These are phyloP conservation scores for Oligia strigilis DNA, from an alignment of 2,888 invertebrate genomes.

Conservation along the genomic window DNA sequence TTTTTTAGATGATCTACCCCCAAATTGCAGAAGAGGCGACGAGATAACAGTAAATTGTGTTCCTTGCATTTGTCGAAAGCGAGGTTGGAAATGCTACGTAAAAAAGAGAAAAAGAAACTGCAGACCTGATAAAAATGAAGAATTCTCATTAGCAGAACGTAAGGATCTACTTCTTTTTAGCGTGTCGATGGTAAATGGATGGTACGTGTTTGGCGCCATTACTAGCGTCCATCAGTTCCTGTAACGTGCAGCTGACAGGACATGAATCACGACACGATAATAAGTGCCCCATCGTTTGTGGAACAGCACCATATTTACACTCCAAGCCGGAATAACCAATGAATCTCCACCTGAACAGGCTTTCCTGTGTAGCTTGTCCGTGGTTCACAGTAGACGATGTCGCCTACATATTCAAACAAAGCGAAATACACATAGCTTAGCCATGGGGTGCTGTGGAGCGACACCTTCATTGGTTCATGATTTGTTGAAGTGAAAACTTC, in stretches of 20 bases:
- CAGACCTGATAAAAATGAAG: not conserved
- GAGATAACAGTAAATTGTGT: not conserved
- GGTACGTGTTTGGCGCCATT: too few relatives aligned
- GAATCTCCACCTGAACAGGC: too few relatives aligned
- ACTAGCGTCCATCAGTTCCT: too few relatives aligned
- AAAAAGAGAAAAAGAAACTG: not conserved
- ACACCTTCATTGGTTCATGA: not conserved
- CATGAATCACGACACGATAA: too few relatives aligned
- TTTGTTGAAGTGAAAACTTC: too few relatives aligned
- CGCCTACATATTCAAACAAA: not conserved
- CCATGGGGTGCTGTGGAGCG: not conserved
- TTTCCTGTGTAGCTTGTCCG: too few relatives aligned
- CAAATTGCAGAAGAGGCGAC: not conserved
- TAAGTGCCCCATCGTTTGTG: too few relatives aligned
- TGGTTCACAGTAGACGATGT: not conserved
- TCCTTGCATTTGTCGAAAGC: not conserved
- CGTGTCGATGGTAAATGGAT: too few relatives aligned
- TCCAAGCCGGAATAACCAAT: too few relatives aligned
- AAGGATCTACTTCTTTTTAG: not conserved
- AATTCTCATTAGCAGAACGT: not conserved
- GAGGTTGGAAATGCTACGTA: not conserved
- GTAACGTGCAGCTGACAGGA: too few relatives aligned
- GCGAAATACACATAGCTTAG: too few relatives aligned
- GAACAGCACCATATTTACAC: too few relatives aligned
- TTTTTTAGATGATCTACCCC: not conserved